Base-by-base conservation (phyloP, 2,888 invertebrate species). In the Crioceris asparagi region DNA sequence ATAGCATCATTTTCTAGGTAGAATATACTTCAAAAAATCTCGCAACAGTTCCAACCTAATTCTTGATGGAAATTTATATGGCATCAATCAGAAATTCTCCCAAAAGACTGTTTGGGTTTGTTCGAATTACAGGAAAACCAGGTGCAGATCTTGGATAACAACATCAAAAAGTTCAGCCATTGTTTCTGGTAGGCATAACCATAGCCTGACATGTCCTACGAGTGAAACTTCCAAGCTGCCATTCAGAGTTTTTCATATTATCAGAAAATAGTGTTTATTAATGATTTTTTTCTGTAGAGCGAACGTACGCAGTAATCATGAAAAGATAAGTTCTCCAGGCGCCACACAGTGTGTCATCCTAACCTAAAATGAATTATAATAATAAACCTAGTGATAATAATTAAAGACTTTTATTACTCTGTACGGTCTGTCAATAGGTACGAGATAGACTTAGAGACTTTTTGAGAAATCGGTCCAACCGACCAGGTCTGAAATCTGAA, bases 161-260 rank as follows among this genome's bases (percentile, higher is more conserved):
- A 42, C 42, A 6, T 45, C 40, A 33, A 45, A 46, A 33, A 48
- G 47, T 16, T 41, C 29, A 6, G 40, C 47, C 2, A 35, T 41
- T 4, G 37, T 42, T n/a, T 45, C 42, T 17, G 35, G 44, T 18
- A 15, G 23, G 6, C 48, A 50, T 21, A 51, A 51, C 32, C 52
- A 52, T 35, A 15, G 38, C 6, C 40, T 47, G 3, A 50, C 43
- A 35, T 47, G 45, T 21, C 19, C 36, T n/a, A 6, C 36, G 21
- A 35, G 39, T 6, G 41, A 47, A 40, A 39, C 50, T 16, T 37
- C 29, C 12, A 30, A 10, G 11, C 30, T 51, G 26, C 45, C 44
- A 5, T 44, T 35, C 33, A 47, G 46, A 35, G 31, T 35, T 17
- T 36, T 45, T 10, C 40, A 33, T 21, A 41, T 46, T 25, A 17